Conservation (phyloP, 92 coral and sea anemone species). For the Anthopleura xanthogrammica region DNA sequence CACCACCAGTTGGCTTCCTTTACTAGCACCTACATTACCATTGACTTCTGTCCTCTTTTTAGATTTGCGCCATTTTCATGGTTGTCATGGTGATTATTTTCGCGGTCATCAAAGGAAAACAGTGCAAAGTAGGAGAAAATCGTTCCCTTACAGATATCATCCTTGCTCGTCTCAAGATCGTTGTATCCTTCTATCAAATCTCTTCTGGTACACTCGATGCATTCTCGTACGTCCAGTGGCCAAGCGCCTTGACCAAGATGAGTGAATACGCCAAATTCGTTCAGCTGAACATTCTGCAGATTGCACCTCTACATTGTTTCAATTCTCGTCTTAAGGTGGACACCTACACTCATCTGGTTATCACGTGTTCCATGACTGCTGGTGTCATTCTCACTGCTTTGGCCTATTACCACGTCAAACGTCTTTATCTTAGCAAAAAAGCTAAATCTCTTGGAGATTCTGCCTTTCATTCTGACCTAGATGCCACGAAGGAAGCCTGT, state of each 20-base stretch:
- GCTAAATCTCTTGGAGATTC: not conserved
- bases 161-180: no score
- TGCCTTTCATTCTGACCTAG: constrained; percentile 13
- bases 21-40: not conserved
- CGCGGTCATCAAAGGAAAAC: constrained; percentile 32
- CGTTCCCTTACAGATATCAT: constrained; percentile 47
- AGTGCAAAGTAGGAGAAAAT: constrained; percentile 19
- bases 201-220: constrained; percentile 36
- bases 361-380: no score
- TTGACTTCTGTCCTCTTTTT: not conserved
- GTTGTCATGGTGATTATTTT: constrained; percentile 32
- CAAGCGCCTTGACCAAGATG: no score
- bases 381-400: not conserved
- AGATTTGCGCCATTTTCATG: constrained; percentile 9
- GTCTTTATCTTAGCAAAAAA: constrained; percentile 5
- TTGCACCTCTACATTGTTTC: constrained; percentile 9
- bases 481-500: no score
- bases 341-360: constrained; percentile 21
- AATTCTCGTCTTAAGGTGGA: constrained; percentile 12
- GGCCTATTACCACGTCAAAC: not conserved
- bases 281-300: constrained; percentile 58
- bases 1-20: not conserved
- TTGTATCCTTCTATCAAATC: no score
- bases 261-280: constrained; percentile 32
- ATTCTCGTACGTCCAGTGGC: constrained; percentile 6